phyloP scores from a whole-genome alignment of 2,888 invertebrate species.

The Pegoplata infirma region DNA sequence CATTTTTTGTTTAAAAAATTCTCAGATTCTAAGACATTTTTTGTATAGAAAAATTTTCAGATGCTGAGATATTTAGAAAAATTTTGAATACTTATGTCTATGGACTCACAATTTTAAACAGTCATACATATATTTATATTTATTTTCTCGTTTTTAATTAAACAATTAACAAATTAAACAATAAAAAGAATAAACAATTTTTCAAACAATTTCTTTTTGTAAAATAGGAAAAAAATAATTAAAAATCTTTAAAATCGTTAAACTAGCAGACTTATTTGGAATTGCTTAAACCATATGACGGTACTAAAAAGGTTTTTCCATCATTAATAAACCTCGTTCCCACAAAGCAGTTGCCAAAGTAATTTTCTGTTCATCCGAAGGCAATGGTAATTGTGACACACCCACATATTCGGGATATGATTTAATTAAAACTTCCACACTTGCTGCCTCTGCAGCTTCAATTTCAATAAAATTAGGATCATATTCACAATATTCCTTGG shows the following conservation, averaged over 20 bases:
- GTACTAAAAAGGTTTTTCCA: constrained; percentile 76
- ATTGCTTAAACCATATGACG: neutral
- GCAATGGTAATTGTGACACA: constrained; percentile 85
- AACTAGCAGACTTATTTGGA: constrained; percentile 23
- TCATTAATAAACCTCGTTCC: constrained; percentile 89
- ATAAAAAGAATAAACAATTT: neutral
- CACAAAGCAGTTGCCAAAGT: constrained; percentile 86
- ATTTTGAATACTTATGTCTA: too few species aligned
- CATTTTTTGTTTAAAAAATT: too few species aligned
- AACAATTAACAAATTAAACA: neutral
- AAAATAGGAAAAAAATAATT: neutral
- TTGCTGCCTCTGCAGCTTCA: constrained; percentile 83
- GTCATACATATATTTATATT: too few species aligned
- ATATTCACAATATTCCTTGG: constrained; percentile 89
- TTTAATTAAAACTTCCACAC: constrained; percentile 84
- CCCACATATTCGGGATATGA: constrained; percentile 88
- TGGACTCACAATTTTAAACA: too few species aligned
- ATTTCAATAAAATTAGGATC: constrained; percentile 89
- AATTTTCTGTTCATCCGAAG: constrained; percentile 83
- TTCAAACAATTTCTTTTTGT: neutral
- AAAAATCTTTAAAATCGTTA: constrained; percentile 4
- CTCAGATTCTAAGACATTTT: too few species aligned
- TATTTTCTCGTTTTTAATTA: neutral
- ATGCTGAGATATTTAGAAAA: too few species aligned
- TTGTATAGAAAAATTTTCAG: too few species aligned